Evolutionary conservation across 1,140 invertebrate genomes (phyloP), one percentile per base, ranked within the genome.

Genomic region (Drosophila novamexicana): DNA sequence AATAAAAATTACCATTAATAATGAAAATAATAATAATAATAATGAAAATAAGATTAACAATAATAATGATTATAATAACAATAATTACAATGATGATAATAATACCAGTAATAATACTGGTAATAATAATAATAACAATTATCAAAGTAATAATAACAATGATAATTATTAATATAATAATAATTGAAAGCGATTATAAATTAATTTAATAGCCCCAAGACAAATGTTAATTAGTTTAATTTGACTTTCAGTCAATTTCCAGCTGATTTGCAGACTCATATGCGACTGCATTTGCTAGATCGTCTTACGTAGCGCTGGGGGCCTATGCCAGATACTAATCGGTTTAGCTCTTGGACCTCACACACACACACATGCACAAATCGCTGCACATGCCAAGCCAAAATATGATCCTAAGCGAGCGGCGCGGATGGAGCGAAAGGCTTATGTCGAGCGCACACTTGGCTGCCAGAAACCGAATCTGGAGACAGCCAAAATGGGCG

Each of bases 311-410:
- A 61, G 36, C 8, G 29, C 29, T 10, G 29, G 0, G 22, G n/a
- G 29, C 40, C 57, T 59, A 47, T 57, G 72, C 32, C 50, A 22
- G 22, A 40, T 50, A 39, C 58, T 75, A 70, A 69, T 61, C 72
- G 72, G 65, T 50, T 68, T 68, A 61, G 45, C 12, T 7, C 56
- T 58, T 61, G 18, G 47, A 57, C 63, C 70, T 10, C 70, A 73
- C 70, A 67, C 47, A 67, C 40, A 73, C 70, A 67, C 47, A 67
- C 40, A 36, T 29, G 12, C 42, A 40, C 50, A 59, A 39, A 68
- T 32, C 61, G 61, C 1, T 64, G 62, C 57, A 69, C 47, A 54
- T 29, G 49, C 37, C 63, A 66, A 63, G 34, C 10, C 39, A 71
- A 66, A 72, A 66, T 72, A 66, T 66, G 54, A 54, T 47, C 58